These are phyloP conservation scores for Odontophorus gujanensis DNA, from an alignment of 2,113 vertebrate genomes.

Conservation along the genomic window DNA sequence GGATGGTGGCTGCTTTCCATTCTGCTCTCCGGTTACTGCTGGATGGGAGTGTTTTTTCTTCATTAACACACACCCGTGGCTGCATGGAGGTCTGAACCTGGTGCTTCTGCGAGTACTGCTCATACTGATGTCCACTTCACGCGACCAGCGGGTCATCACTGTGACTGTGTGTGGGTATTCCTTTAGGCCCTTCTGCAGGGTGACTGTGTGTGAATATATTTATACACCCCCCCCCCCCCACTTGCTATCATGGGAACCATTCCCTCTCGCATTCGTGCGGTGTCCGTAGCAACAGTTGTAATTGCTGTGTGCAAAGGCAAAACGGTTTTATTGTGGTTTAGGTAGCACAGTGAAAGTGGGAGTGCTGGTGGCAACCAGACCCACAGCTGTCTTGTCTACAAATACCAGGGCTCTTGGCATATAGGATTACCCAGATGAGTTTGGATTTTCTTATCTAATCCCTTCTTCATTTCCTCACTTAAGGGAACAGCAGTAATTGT, in stretches of 20 bases:
- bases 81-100: not conserved
- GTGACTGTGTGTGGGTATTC: not conserved
- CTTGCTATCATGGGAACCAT: not conserved
- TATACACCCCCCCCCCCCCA: not conserved
- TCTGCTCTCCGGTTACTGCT: not conserved
- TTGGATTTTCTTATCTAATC: not conserved
- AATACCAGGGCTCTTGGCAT: not conserved
- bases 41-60: not conserved
- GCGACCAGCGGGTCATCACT: not conserved
- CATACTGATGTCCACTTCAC: accelerated
- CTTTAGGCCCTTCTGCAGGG: not conserved
- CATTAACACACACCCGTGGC: not conserved
- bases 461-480: not conserved
- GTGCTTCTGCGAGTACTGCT: not conserved
- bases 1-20: not conserved
- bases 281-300: slow-evolving; percentile 25
- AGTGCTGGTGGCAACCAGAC: not conserved
- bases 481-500: not conserved
- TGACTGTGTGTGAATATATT: not conserved
- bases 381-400: not conserved
- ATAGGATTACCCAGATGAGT: not conserved
- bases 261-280: not conserved
- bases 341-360: not conserved
- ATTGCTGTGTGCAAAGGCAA: not conserved
- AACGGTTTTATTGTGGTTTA: not conserved